These are phyloP conservation scores for Varanus salvator DNA, from an alignment of 2,113 vertebrate species.

Conservation along the genomic window DNA sequence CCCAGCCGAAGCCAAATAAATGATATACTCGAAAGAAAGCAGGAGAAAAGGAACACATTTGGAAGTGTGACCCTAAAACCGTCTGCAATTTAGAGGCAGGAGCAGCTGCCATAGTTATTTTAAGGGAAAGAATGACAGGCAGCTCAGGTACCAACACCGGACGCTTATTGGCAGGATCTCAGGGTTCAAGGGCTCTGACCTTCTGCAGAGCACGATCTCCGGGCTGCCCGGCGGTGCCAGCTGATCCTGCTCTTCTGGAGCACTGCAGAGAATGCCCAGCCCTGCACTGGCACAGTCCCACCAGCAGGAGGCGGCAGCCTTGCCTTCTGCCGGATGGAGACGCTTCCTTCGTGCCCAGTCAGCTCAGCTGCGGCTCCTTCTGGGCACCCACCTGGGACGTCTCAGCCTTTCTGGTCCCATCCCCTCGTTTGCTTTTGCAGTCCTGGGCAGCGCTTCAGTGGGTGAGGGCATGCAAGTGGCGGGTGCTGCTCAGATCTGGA, in stretches of 20 bases:
- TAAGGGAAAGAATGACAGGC: not conserved
- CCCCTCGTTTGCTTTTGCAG: not conserved
- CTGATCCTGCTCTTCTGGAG: too few species aligned
- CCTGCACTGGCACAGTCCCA: not conserved
- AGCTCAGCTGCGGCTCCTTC: not conserved
- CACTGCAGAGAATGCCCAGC: not conserved
- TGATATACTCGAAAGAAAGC: not conserved
- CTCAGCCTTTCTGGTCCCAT: too few species aligned
- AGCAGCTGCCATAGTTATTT: not conserved
- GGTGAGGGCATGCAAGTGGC: not conserved
- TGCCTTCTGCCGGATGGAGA: not conserved
- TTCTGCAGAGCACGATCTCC: too few species aligned
- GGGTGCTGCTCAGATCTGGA: fast-evolving
- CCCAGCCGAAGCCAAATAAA: not conserved
- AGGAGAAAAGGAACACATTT: not conserved
- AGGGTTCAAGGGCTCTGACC: not conserved
- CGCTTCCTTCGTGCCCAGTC: not conserved
- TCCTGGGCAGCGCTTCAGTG: not conserved
- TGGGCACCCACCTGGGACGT: fast-evolving
- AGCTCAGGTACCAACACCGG: not conserved
- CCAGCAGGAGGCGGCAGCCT: not conserved
- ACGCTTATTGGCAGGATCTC: fast-evolving
- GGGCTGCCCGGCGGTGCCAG: too few species aligned
- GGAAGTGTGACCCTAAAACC: not conserved
- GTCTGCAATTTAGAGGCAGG: not conserved